Conservation (phyloP, 2,888 invertebrate genomes). For the Notocelia uddmanniana region DNA sequence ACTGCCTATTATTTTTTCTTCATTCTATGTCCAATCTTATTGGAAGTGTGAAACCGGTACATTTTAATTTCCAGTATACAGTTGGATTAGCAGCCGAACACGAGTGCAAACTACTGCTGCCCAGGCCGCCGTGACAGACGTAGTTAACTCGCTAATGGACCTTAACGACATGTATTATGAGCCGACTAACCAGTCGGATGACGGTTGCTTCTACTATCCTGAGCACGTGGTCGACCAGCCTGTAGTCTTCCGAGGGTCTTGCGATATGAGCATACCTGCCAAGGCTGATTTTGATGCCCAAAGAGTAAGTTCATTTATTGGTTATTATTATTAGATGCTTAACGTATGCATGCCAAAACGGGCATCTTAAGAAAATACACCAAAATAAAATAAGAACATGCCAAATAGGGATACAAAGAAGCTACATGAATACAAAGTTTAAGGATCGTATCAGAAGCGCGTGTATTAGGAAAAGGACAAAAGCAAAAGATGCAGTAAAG, state of each 20-base stretch:
- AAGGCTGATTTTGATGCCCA: slow-evolving; percentile 58
- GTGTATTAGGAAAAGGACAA: too few species aligned
- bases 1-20: not conserved
- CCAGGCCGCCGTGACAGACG: slow-evolving; percentile 56
- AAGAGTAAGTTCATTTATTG: slow-evolving; percentile 58
- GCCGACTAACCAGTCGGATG: slow-evolving; percentile 57
- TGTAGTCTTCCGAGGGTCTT: slow-evolving; percentile 63
- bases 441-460: too few species aligned
- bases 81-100: slow-evolving; percentile 73
- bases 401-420: too few species aligned
- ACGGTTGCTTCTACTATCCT: slow-evolving; percentile 66
- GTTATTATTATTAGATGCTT: too few species aligned
- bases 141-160: slow-evolving; percentile 57
- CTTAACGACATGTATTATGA: slow-evolving; percentile 62
- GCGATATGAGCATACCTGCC: slow-evolving; percentile 60
- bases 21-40: not conserved
- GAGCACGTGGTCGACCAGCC: slow-evolving; percentile 53
- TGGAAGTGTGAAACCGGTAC: not conserved
- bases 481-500: too few species aligned
- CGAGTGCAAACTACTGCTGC: slow-evolving; percentile 55
- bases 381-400: too few species aligned
- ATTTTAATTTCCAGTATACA: slow-evolving; percentile 64
- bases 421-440: too few species aligned
- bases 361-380: too few species aligned
- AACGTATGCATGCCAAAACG: too few species aligned